These are phyloP conservation scores for Syndactyla subalaris DNA, from an alignment of 2,797 vertebrate genomes.

Conservation along the genomic window DNA sequence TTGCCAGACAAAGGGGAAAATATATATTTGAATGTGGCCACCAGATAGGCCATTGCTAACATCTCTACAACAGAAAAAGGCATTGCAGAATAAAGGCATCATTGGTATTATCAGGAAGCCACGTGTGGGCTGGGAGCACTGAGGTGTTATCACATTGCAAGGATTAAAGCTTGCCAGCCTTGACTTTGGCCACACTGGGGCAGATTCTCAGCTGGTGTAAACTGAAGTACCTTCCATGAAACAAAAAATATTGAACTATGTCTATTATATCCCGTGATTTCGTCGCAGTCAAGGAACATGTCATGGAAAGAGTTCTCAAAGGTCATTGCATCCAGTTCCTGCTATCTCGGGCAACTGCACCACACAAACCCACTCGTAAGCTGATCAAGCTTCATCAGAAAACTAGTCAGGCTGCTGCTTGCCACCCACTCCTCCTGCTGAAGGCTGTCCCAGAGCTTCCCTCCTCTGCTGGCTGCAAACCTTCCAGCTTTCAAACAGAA, in stretches of 20 bases:
- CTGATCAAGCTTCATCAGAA: conserved; percentile 6
- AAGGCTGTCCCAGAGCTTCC: conserved; percentile 47
- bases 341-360: background rate
- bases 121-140: background rate
- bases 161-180: conserved; percentile 20
- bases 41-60: conserved; percentile 11
- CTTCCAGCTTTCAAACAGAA: conserved; percentile 55
- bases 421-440: conserved; percentile 55
- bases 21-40: conserved; percentile 50
- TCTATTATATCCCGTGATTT: background rate
- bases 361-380: background rate
- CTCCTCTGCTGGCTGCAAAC: conserved; percentile 55
- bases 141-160: background rate
- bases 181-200: background rate
- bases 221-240: background rate
- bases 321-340: background rate
- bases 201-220: conserved; percentile 8
- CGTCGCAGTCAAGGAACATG: background rate
- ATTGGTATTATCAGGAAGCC: background rate
- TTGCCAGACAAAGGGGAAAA: conserved; percentile 53
- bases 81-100: conserved; percentile 6
- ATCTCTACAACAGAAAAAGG: conserved; percentile 1
- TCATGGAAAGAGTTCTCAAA: background rate
- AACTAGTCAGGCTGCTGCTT: conserved; percentile 39
- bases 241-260: background rate